These are phyloP conservation scores for Dinomys branickii DNA, from an alignment of 2,113 vertebrate genomes.

Conservation along the genomic window DNA sequence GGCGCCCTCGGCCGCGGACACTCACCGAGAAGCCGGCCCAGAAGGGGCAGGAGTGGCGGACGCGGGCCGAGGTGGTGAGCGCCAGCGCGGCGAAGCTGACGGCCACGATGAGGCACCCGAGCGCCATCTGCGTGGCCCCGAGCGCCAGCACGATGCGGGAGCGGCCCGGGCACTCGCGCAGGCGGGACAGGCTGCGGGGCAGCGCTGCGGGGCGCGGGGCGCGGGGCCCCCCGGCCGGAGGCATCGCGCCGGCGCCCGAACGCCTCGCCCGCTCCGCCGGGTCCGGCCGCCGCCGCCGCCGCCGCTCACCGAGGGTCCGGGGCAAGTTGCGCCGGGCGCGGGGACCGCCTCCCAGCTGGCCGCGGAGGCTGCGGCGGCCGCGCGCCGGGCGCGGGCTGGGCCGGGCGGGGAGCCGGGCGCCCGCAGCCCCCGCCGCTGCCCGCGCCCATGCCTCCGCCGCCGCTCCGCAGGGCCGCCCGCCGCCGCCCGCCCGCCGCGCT, in stretches of 20 bases:
- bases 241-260: constrained; percentile 81
- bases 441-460: constrained; percentile 64
- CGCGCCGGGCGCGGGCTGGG: constrained; percentile 30
- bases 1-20: constrained; percentile 60
- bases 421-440: constrained; percentile 53
- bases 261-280: constrained; percentile 64
- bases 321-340: constrained; percentile 56
- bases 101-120: constrained; percentile 96
- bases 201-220: constrained; percentile 91
- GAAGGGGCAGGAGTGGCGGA: constrained; percentile 97
- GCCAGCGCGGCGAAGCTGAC: constrained; percentile 98
- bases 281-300: not conserved
- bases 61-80: constrained; percentile 96
- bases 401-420: constrained; percentile 47
- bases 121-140: constrained; percentile 96
- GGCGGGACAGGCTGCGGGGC: constrained; percentile 94
- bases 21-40: constrained; percentile 99
- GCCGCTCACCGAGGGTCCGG: constrained; percentile 47
- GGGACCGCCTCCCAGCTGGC: not conserved
- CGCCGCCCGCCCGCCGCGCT: no score
- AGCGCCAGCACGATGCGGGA: constrained; percentile 95
- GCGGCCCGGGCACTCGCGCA: constrained; percentile 92
- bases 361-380: constrained; percentile 48
- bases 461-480: constrained; percentile 39
- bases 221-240: constrained; percentile 85